These are phyloP conservation scores for Zaprionus capensis DNA, from an alignment of 1,140 invertebrate species.

Conservation along the genomic window DNA sequence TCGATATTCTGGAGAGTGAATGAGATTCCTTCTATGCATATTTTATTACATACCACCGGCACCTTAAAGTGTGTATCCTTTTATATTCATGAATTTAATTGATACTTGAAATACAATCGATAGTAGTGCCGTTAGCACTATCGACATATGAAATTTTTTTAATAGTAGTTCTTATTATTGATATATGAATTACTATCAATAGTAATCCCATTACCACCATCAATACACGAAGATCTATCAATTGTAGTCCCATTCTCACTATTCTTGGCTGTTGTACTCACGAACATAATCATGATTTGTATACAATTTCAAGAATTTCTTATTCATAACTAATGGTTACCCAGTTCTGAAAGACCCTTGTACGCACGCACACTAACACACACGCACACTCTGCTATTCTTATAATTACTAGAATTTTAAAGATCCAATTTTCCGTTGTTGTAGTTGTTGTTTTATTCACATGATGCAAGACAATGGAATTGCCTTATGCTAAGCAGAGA, in stretches of 20 bases:
- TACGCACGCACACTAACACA: conserved; percentile 3
- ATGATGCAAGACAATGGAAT: conserved; percentile 52
- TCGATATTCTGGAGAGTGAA: neutral
- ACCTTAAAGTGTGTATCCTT: too few relatives aligned
- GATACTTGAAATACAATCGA: too few relatives aligned
- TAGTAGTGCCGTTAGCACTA: too few relatives aligned
- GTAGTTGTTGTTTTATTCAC: conserved; percentile 25
- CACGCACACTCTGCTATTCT: conserved; percentile 15
- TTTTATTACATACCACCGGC: too few relatives aligned
- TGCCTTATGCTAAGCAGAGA: conserved; percentile 45
- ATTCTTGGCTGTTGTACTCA: neutral
- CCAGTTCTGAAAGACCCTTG: conserved; percentile 18
- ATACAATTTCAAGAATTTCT: conserved; percentile 4
- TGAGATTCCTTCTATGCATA: too few relatives aligned
- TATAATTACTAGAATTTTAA: conserved; percentile 39
- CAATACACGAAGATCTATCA: too few relatives aligned
- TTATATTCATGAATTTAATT: too few relatives aligned
- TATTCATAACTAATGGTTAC: conserved; percentile 32
- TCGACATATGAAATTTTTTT: too few relatives aligned
- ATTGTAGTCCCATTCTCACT: neutral
- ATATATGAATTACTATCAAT: too few relatives aligned
- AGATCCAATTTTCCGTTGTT: neutral
- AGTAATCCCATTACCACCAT: too few relatives aligned
- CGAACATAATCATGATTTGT: neutral
- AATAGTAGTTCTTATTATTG: too few relatives aligned